Evolutionary conservation across 2,113 vertebrate species (phyloP).

Genomic region (Phoxinus phoxinus): DNA sequence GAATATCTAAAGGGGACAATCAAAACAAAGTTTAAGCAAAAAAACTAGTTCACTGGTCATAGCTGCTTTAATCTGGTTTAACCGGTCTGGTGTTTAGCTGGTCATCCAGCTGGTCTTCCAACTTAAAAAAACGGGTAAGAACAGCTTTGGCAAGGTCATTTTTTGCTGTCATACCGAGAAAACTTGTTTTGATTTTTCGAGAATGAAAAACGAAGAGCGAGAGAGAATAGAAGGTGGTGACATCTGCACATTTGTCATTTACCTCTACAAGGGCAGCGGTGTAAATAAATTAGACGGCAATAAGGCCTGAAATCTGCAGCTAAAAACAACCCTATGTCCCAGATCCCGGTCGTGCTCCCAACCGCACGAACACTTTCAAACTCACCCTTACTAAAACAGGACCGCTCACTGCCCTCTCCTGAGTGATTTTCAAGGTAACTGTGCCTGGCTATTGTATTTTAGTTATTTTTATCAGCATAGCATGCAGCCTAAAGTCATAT

Average conservation of each 20-base stretch:
- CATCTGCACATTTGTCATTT: neutral
- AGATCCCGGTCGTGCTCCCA: neutral
- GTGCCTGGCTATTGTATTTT: neutral
- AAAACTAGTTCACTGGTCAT: neutral
- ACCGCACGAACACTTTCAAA: neutral
- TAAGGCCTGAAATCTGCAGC: constrained; percentile 3
- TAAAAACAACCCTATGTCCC: neutral
- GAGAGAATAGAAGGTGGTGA: neutral
- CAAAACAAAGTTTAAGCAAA: too few relatives aligned
- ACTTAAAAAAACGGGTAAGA: neutral
- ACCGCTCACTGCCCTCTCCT: constrained; percentile 12
- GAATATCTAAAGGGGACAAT: too few relatives aligned
- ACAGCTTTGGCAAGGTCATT: neutral
- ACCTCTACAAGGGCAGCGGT: neutral
- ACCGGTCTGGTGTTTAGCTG: neutral
- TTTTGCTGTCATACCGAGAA: neutral
- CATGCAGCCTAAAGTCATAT: constrained; percentile 1
- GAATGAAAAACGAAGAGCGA: neutral
- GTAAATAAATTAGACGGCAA: neutral
- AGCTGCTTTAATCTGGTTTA: neutral
- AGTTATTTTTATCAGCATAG: constrained; percentile 15
- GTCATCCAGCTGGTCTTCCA: neutral
- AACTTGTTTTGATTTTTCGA: neutral
- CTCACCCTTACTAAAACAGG: neutral
- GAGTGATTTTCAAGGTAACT: constrained; percentile 14